These are phyloP conservation scores for Axis porcinus DNA, from an alignment of 2,113 vertebrate species.

Conservation along the genomic window DNA sequence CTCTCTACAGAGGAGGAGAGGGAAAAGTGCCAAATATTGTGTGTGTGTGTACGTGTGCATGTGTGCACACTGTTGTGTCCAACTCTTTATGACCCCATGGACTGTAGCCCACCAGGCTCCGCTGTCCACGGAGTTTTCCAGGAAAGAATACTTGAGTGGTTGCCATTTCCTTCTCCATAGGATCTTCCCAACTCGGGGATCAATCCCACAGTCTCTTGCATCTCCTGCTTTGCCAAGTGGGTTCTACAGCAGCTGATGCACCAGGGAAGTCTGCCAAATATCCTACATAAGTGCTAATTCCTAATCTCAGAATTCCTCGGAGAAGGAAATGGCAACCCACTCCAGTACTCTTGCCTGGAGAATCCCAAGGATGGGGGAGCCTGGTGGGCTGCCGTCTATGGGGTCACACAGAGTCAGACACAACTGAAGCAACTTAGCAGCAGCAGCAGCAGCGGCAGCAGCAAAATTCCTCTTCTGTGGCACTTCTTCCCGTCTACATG, in stretches of 20 bases:
- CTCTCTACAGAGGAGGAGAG: neutral
- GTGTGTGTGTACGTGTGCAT: accelerated
- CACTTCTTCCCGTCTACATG: neutral
- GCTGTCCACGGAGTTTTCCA: neutral
- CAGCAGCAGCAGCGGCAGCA: too few relatives aligned
- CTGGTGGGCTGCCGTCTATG: too few relatives aligned
- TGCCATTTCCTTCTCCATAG: neutral
- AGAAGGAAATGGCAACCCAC: too few relatives aligned
- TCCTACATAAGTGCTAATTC: neutral
- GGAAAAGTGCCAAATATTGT: neutral
- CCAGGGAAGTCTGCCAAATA: neutral
- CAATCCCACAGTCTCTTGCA: neutral
- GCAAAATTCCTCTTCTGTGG: neutral
- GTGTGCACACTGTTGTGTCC: neutral
- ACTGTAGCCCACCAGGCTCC: neutral
- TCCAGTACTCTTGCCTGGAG: too few relatives aligned
- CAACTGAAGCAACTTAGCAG: too few relatives aligned
- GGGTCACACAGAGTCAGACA: too few relatives aligned
- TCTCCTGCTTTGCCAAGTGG: neutral
- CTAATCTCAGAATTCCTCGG: neutral
- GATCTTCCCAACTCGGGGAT: neutral
- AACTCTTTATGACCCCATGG: neutral
- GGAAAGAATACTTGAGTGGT: neutral
- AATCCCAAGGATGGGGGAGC: too few relatives aligned
- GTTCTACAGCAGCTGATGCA: neutral